Evolutionary conservation across 1,140 invertebrate genomes (phyloP), one percentile per base, ranked within the genome.

Genomic region (Drosophila lacertosa): DNA sequence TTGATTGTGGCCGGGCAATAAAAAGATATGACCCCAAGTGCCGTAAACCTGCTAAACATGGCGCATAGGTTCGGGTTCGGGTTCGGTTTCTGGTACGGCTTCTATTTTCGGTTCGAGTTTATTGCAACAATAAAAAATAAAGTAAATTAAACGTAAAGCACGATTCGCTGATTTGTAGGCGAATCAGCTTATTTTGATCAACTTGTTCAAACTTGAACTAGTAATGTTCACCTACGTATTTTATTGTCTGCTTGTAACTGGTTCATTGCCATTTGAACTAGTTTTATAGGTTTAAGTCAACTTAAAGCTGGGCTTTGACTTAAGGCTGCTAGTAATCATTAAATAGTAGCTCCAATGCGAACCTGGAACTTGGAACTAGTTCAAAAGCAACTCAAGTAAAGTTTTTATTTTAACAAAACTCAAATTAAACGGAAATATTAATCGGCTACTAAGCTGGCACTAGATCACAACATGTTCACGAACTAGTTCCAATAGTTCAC

Each of bases 11-110:
- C 9, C 7, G 51, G 37, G 45, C 51, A 40, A 50, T 70, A 70
- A 70, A 70, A 70, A 48, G 58, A 63, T 69, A 69, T 69, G 66
- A 40, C 32, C 40, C 50, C 42, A 47, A 64, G 55, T 51, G 53
- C 57, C 47, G 67, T 65, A 50, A 65, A 70, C 9, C n/a, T 13
- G 24, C 16, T 20, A 26, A 47, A 33, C 40, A 37, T 32, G 33
- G 32, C n/a, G 16, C 26, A 40, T 62, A 45, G 60, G 13, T 45
- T 54, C 54, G 40, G 40, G 29, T 64, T 44, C 7, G 60, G 48
- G 5, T 29, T 29, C 24, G 24, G 6, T n/a, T n/a, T n/a, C n/a
- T n/a, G n/a, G n/a, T n/a, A n/a, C n/a, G n/a, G n/a, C n/a, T n/a
- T n/a, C n/a, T n/a, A n/a, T n/a, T n/a, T n/a, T n/a, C n/a, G n/a